These are phyloP conservation scores for Acronicta psi DNA, from an alignment of 2,888 invertebrate genomes.

Conservation along the genomic window DNA sequence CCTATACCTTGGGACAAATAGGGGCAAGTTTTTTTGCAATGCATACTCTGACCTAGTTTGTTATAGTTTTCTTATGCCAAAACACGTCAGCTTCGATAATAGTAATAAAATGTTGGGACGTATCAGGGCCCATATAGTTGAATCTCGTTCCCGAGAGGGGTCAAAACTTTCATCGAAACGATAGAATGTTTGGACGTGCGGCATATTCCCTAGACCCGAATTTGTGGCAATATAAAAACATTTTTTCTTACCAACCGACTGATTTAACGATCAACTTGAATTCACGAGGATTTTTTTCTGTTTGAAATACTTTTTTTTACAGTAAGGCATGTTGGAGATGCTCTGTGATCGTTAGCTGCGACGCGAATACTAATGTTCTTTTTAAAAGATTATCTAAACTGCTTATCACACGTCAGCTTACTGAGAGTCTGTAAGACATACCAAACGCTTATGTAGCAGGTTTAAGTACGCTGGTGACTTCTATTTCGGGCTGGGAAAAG, in stretches of 20 bases:
- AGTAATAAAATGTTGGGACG: constrained; percentile 50
- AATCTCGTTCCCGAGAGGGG: constrained; percentile 30
- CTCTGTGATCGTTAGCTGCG: constrained; percentile 40
- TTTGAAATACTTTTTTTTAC: constrained; percentile 34
- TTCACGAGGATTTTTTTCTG: constrained; percentile 24
- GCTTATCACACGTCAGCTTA: constrained; percentile 17
- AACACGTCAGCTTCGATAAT: constrained; percentile 51
- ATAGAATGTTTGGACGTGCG: constrained; percentile 44
- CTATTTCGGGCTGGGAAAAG: too few species aligned
- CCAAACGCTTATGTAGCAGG: too few species aligned
- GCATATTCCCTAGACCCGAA: constrained; percentile 26
- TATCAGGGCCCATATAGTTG: constrained; percentile 39
- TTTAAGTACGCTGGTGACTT: too few species aligned
- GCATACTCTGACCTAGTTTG: constrained; percentile 38
- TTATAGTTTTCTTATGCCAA: constrained; percentile 40
- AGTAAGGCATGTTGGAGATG: constrained; percentile 26
- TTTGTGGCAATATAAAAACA: constrained; percentile 42
- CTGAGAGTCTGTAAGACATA: constrained; percentile 1
- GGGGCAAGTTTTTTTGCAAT: constrained; percentile 25
- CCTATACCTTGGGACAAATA: constrained; percentile 34
- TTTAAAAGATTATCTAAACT: constrained; percentile 16
- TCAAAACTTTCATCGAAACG: constrained; percentile 37
- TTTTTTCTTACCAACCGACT: constrained; percentile 37
- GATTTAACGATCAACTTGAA: constrained; percentile 49
- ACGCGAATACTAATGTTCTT: constrained; percentile 33